A percentile compares a stretch with the other conserved stretches of the same genome.
Evolutionary conservation across 2,888 invertebrate genomes (phyloP).

Genomic region (Himalopsyche anomala): DNA sequence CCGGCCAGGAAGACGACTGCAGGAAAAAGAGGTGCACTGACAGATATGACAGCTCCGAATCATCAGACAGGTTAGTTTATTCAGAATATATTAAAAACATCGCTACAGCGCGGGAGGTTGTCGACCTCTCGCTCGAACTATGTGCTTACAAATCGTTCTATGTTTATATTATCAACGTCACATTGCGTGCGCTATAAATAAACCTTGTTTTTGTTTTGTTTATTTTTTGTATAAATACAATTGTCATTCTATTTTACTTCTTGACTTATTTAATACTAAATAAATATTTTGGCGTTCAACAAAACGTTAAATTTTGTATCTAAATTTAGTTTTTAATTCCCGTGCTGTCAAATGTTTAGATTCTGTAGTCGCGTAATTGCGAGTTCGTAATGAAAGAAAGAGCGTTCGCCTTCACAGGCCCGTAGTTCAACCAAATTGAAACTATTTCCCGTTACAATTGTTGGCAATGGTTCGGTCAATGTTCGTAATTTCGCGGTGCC

Average conservation of each 20-base stretch:
- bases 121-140: constrained; percentile 61
- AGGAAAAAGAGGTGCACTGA: constrained; percentile 92
- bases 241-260: not conserved
- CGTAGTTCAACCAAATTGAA: constrained; percentile 38
- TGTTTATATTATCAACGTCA: constrained; percentile 43
- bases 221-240: constrained; percentile 1
- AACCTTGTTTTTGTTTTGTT: constrained; percentile 40
- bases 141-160: constrained; percentile 16
- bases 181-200: constrained; percentile 38
- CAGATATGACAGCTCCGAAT: constrained; percentile 95
- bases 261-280: not conserved
- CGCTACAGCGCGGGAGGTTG: constrained; percentile 55
- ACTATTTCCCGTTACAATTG: constrained; percentile 59
- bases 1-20: constrained; percentile 75
- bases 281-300: not conserved
- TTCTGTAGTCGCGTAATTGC: not conserved
- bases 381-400: not conserved
- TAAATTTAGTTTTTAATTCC: not conserved
- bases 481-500: constrained; percentile 59
- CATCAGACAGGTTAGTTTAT: constrained; percentile 90
- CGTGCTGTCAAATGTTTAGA: constrained; percentile 2
- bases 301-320: not conserved
- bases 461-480: constrained; percentile 61
- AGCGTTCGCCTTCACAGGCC: constrained; percentile 8
- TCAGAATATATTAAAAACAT: constrained; percentile 53